phyloP scores from a whole-genome alignment of 2,888 invertebrate genomes.

The Drosophila tripunctata region DNA sequence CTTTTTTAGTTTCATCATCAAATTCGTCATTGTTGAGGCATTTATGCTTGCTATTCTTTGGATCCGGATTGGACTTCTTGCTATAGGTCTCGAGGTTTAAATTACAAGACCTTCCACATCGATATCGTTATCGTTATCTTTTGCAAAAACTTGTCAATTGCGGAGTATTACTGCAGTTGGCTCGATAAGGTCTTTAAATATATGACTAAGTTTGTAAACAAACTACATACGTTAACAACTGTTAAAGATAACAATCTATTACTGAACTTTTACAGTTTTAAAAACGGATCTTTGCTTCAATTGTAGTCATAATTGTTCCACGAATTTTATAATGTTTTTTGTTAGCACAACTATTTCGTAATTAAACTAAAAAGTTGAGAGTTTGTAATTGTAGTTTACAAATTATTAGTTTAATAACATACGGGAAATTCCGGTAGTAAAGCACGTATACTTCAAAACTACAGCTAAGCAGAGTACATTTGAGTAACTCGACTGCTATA shows the following conservation, averaged over 20 bases:
- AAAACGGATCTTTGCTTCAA: neutral
- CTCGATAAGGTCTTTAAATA: constrained; percentile 17
- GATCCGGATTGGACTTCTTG: constrained; percentile 31
- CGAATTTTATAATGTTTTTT: neutral
- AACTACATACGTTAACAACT: neutral
- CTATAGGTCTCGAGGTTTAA: neutral
- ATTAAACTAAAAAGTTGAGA: neutral
- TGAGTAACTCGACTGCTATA: too few species aligned
- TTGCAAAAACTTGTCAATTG: neutral
- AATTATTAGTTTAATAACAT: neutral
- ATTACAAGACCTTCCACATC: constrained; percentile 26
- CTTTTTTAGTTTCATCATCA: neutral
- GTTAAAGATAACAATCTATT: constrained; percentile 8
- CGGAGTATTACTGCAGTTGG: neutral
- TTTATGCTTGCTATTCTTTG: neutral
- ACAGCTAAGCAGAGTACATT: too few species aligned
- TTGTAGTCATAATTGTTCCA: neutral
- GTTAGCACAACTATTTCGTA: neutral
- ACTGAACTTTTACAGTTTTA: neutral
- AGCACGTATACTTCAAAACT: neutral
- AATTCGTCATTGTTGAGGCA: constrained; percentile 19
- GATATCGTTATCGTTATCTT: constrained; percentile 13
- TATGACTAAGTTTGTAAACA: constrained; percentile 16
- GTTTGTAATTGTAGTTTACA: neutral
- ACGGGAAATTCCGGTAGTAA: neutral